phyloP scores from a whole-genome alignment of 2,113 vertebrate species.

The Limnothrissa miodon region DNA sequence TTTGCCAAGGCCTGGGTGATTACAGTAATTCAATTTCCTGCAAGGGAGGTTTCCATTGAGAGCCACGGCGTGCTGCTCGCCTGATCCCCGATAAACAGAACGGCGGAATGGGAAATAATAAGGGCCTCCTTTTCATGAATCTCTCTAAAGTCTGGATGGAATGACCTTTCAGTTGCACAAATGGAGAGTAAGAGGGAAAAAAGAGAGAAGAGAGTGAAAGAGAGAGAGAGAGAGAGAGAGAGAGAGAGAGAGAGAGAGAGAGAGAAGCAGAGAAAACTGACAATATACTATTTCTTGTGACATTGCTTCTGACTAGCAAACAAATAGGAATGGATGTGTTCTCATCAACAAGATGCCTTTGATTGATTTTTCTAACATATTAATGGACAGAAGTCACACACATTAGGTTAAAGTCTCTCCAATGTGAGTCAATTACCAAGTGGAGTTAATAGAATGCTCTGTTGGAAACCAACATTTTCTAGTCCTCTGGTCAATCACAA shows the following conservation, averaged over 20 bases:
- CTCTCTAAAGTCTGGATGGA: conserved; percentile 1
- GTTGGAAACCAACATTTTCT: too few species aligned
- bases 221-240: background rate
- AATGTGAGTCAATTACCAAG: background rate
- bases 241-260: background rate
- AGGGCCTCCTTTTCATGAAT: conserved; percentile 15
- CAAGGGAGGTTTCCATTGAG: conserved; percentile 22
- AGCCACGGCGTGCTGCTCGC: background rate
- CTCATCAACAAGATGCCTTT: conserved; percentile 5
- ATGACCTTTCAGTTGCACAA: conserved; percentile 7
- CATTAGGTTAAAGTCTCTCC: conserved; percentile 6
- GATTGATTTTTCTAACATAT: conserved; percentile 6
- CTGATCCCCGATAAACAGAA: conserved; percentile 11
- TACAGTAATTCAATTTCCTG: conserved; percentile 37
- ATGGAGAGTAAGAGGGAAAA: background rate
- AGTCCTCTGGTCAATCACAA: background rate
- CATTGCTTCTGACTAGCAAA: background rate
- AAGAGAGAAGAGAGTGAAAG: background rate
- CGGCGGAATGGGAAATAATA: conserved; percentile 13
- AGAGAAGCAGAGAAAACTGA: too few species aligned
- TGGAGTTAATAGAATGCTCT: too few species aligned
- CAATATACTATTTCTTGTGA: background rate
- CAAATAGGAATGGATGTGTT: background rate
- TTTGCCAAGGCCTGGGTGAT: background rate
- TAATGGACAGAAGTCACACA: background rate